Evolutionary conservation across 1,140 invertebrate species (phyloP).

Genomic region (Ganaspis sp.): DNA sequence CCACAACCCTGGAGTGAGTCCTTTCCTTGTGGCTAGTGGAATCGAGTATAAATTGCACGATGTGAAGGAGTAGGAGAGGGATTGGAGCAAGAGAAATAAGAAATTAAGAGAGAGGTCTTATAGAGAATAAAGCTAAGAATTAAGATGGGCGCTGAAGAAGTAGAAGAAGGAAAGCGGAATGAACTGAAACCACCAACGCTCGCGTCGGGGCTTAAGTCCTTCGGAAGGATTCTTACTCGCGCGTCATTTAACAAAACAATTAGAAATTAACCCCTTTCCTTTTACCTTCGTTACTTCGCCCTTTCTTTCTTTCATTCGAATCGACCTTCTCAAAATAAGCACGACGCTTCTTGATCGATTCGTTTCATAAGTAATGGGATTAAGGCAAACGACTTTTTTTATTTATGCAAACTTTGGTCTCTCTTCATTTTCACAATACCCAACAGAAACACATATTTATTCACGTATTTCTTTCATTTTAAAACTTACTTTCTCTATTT

Average conservation of each 20-base stretch:
- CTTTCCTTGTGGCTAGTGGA: slow-evolving; percentile 29
- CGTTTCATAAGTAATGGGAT: slow-evolving; percentile 13
- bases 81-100: slow-evolving; percentile 72
- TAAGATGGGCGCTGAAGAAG: slow-evolving; percentile 69
- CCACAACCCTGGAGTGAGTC: slow-evolving; percentile 37
- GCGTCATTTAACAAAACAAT: slow-evolving; percentile 78
- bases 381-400: slow-evolving; percentile 20
- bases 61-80: slow-evolving; percentile 46
- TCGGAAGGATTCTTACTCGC: slow-evolving; percentile 75
- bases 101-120: slow-evolving; percentile 77
- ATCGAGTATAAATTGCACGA: slow-evolving; percentile 72
- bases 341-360: slow-evolving; percentile 14
- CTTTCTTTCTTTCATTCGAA: slow-evolving; percentile 66
- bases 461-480: too few species aligned
- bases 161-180: slow-evolving; percentile 58
- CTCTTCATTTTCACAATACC: too few species aligned
- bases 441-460: too few species aligned
- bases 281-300: slow-evolving; percentile 38
- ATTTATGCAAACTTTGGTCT: background rate
- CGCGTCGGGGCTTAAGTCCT: slow-evolving; percentile 72
- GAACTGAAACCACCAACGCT: slow-evolving; percentile 65
- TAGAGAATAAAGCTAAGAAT: slow-evolving; percentile 78
- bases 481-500: too few species aligned
- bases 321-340: slow-evolving; percentile 56
- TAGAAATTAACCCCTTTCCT: slow-evolving; percentile 76